Evolutionary conservation across 1,140 invertebrate genomes (phyloP).

Genomic region (Danaus melanippus): DNA sequence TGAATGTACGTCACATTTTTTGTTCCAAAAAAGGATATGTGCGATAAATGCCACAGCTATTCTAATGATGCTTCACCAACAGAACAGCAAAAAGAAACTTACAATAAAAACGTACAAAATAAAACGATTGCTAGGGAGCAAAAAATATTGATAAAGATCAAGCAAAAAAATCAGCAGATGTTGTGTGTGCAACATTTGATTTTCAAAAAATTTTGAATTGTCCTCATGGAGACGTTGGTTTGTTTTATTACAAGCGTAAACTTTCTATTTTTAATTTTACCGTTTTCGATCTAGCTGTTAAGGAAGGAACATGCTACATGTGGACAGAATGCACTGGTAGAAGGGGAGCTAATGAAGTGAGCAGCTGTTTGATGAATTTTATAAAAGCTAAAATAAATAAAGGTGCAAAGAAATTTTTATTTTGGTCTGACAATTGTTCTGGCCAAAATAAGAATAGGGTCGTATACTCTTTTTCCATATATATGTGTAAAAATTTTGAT

Average conservation of each 20-base stretch:
- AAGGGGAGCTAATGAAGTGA: constrained; percentile 31
- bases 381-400: constrained; percentile 9
- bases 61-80: not conserved
- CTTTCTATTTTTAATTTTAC: constrained; percentile 31
- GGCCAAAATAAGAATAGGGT: constrained; percentile 49
- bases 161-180: constrained; percentile 1
- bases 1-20: constrained; percentile 9
- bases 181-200: constrained; percentile 16
- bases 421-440: constrained; percentile 47
- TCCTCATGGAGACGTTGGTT: constrained; percentile 16
- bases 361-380: constrained; percentile 29
- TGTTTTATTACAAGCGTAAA: constrained; percentile 24
- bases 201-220: constrained; percentile 18
- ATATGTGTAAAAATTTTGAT: constrained; percentile 23
- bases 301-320: constrained; percentile 28
- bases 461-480: constrained; percentile 35
- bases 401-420: constrained; percentile 8
- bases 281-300: constrained; percentile 26
- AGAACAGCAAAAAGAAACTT: not conserved
- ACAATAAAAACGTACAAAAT: constrained; percentile 5
- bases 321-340: constrained; percentile 31
- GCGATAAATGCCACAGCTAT: constrained; percentile 2
- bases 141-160: constrained; percentile 6
- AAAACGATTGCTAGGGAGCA: constrained; percentile 7
- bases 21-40: no score